Percentiles rank a stretch among this genome's conserved stretches.
Evolutionary conservation across 2,113 vertebrate genomes (phyloP).

Genomic region (Meleagris gallopavo): DNA sequence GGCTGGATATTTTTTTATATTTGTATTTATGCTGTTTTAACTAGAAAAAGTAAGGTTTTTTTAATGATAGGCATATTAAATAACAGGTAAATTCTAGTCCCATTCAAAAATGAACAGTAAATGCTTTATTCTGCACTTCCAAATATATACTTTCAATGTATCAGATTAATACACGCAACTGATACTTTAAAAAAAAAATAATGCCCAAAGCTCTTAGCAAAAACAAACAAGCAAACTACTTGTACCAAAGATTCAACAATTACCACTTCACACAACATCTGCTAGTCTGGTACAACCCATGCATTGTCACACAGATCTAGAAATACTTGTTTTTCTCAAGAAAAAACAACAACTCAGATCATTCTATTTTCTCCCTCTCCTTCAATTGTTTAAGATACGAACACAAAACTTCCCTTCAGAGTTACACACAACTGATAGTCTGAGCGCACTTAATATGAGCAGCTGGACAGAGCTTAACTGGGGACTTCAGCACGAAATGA

Average conservation of each 20-base stretch:
- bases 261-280: background rate
- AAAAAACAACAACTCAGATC: background rate
- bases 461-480: background rate
- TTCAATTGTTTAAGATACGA: background rate
- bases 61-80: background rate
- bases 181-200: background rate
- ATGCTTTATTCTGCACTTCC: background rate
- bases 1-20: background rate
- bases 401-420: background rate
- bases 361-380: background rate
- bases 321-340: background rate
- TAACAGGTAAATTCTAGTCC: background rate
- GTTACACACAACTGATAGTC: background rate
- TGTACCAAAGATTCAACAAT: background rate
- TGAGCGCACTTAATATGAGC: background rate
- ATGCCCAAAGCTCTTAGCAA: background rate
- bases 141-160: background rate
- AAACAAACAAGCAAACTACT: background rate
- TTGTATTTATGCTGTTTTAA: background rate
- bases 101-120: background rate
- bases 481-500: background rate
- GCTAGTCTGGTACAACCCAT: background rate
- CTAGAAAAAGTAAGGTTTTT: background rate
- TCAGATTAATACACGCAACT: background rate
- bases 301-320: background rate